A percentile compares a stretch with the other conserved stretches of the same genome.
phyloP scores from a whole-genome alignment of 2,888 invertebrate genomes.

The Melieria crassipennis region DNA sequence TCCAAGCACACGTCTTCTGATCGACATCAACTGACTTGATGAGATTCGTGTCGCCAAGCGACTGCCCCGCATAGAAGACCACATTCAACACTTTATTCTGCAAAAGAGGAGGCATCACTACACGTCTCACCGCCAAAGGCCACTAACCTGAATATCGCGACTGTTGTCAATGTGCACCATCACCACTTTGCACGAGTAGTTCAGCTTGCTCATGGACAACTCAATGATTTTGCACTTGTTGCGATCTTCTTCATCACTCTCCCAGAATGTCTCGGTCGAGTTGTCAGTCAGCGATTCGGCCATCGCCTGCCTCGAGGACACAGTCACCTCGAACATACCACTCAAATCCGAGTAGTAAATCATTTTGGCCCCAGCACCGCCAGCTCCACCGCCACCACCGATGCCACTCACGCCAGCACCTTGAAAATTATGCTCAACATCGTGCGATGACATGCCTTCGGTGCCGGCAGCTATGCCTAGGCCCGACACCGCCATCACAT shows the following conservation, averaged over 20 bases:
- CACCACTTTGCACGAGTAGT: slow-evolving; percentile 69
- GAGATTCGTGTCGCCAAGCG: slow-evolving; percentile 82
- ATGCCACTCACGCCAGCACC: slow-evolving; percentile 26
- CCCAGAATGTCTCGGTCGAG: slow-evolving; percentile 99
- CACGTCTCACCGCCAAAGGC: not conserved
- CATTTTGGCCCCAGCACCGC: slow-evolving; percentile 55
- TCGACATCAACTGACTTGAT: slow-evolving; percentile 88
- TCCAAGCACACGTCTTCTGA: slow-evolving; percentile 87
- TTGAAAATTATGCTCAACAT: slow-evolving; percentile 56
- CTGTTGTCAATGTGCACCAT: slow-evolving; percentile 95
- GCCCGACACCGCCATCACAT: slow-evolving; percentile 64
- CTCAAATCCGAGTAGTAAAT: slow-evolving; percentile 60
- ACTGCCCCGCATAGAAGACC: slow-evolving; percentile 85
- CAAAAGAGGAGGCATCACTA: not conserved
- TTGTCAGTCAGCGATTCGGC: slow-evolving; percentile 91
- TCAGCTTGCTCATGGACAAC: slow-evolving; percentile 70
- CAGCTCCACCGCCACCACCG: slow-evolving; percentile 32
- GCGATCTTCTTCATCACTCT: slow-evolving; percentile 96
- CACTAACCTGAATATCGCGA: slow-evolving; percentile 83
- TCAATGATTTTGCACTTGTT: slow-evolving; percentile 91
- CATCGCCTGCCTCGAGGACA: slow-evolving; percentile 95
- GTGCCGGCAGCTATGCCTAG: slow-evolving; percentile 44
- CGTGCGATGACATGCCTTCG: slow-evolving; percentile 51
- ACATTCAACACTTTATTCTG: slow-evolving; percentile 90
- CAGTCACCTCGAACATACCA: slow-evolving; percentile 70